These are phyloP conservation scores for Eupithecia insigniata DNA, from an alignment of 2,888 invertebrate species.

Conservation along the genomic window DNA sequence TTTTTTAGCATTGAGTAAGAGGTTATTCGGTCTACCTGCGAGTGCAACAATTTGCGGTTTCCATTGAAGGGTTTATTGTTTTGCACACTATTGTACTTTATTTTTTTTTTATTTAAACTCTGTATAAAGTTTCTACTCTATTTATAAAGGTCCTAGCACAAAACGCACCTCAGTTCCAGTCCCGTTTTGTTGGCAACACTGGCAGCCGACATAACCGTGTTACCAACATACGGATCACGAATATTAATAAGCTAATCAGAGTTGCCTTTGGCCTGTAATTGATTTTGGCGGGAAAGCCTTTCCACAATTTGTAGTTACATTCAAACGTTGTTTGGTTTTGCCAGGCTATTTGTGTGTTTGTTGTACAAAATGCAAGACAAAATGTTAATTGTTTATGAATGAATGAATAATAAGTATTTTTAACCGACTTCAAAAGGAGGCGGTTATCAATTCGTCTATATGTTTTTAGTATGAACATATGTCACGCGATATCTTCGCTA, in stretches of 20 bases:
- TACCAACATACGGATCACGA: slow-evolving; percentile 47
- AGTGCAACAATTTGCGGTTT: too few species aligned
- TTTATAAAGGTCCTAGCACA: neutral
- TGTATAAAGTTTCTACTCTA: too few species aligned
- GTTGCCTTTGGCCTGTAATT: slow-evolving; percentile 54
- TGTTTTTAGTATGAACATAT: too few species aligned
- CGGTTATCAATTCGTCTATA: too few species aligned
- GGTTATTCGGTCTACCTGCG: too few species aligned
- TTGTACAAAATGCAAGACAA: neutral
- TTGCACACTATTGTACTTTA: too few species aligned
- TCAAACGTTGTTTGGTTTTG: slow-evolving; percentile 5
- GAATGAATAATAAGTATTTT: too few species aligned
- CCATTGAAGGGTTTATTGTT: too few species aligned
- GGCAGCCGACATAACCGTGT: slow-evolving; percentile 50
- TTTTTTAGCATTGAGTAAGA: too few species aligned
- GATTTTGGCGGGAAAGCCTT: slow-evolving; percentile 46
- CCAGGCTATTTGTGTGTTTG: neutral
- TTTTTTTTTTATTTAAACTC: too few species aligned
- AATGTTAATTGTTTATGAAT: neutral
- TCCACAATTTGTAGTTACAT: slow-evolving; percentile 11
- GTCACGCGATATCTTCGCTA: too few species aligned
- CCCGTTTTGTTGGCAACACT: slow-evolving; percentile 22
- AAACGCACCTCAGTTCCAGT: neutral
- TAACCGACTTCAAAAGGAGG: too few species aligned
- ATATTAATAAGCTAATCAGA: slow-evolving; percentile 63